These are phyloP conservation scores for Kuschelorhynchus macadamiae DNA, from an alignment of 2,888 invertebrate genomes.

Conservation along the genomic window DNA sequence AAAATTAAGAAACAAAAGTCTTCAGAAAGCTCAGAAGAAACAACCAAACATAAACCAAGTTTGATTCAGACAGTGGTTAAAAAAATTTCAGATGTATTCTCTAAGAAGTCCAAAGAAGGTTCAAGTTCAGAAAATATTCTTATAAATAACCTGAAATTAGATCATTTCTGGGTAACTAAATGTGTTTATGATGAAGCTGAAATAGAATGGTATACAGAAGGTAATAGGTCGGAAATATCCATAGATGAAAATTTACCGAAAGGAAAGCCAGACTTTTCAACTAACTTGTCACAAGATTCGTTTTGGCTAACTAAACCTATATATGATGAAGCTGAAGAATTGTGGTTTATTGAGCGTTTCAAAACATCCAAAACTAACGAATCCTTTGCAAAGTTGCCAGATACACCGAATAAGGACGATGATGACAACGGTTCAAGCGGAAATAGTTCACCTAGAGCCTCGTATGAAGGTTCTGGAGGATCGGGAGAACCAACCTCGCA, in stretches of 20 bases:
- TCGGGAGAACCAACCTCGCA: slow-evolving; percentile 50
- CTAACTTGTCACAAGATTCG: slow-evolving; percentile 64
- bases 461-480: slow-evolving; percentile 45
- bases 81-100: slow-evolving; percentile 60
- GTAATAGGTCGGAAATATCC: slow-evolving; percentile 29
- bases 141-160: slow-evolving; percentile 50
- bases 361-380: slow-evolving; percentile 35
- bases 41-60: slow-evolving; percentile 54
- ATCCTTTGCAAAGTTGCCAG: slow-evolving; percentile 61
- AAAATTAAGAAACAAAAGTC: slow-evolving; percentile 49
- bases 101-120: slow-evolving; percentile 61
- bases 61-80: slow-evolving; percentile 59
- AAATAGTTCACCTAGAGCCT: slow-evolving; percentile 63
- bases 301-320: slow-evolving; percentile 75
- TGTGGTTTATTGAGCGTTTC: slow-evolving; percentile 63
- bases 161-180: slow-evolving; percentile 76
- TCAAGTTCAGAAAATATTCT: slow-evolving; percentile 53
- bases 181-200: slow-evolving; percentile 78
- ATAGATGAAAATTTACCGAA: neutral
- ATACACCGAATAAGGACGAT: slow-evolving; percentile 71
- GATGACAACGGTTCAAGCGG: slow-evolving; percentile 76
- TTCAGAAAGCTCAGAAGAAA: slow-evolving; percentile 41
- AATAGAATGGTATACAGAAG: slow-evolving; percentile 64
- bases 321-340: slow-evolving; percentile 78
- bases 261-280: slow-evolving; percentile 4